Percentiles rank a stretch among this genome's conserved stretches.
These are phyloP conservation scores for Empidonax traillii DNA, from an alignment of 2,113 vertebrate species.

Conservation along the genomic window DNA sequence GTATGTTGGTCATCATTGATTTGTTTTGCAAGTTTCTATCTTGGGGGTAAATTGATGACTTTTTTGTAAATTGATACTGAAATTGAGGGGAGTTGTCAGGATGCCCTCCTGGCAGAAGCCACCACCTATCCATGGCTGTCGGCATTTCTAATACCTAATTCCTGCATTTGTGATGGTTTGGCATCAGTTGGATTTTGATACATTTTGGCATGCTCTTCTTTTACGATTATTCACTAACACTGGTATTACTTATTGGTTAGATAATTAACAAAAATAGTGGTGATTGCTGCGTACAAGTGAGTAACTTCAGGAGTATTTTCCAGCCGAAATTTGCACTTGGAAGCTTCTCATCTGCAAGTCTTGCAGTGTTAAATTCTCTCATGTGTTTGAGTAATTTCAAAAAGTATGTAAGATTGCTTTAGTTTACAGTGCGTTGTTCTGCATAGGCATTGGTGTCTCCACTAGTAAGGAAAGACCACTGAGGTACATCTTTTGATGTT, in stretches of 20 bases:
- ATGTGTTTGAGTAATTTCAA: background rate
- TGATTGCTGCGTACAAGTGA: background rate
- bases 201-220: background rate
- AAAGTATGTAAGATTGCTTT: background rate
- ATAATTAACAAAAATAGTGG: background rate
- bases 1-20: background rate
- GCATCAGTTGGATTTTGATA: background rate
- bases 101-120: background rate
- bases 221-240: background rate
- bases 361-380: background rate
- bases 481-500: background rate
- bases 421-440: background rate
- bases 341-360: background rate
- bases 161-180: background rate
- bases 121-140: background rate
- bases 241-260: background rate
- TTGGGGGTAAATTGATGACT: background rate
- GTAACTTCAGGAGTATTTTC: background rate
- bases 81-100: background rate
- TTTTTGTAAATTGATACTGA: background rate
- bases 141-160: background rate
- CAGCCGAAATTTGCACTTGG: background rate
- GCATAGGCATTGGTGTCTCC: background rate
- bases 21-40: background rate
- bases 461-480: background rate